Evolutionary conservation across 2,113 vertebrate genomes (phyloP).

Genomic region (Coregonus clupeaformis): DNA sequence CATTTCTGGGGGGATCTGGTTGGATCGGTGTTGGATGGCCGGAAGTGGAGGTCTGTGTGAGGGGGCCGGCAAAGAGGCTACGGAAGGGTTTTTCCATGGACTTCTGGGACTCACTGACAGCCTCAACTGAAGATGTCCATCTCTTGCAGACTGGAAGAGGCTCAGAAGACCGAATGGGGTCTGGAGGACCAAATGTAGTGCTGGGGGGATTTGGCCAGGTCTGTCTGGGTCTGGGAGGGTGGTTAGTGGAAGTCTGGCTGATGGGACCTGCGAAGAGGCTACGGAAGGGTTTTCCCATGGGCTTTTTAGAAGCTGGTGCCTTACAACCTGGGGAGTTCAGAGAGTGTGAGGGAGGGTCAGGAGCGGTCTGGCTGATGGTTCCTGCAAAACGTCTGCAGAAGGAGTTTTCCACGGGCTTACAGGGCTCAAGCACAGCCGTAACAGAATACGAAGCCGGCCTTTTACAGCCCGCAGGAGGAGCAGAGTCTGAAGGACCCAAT

Average conservation of each 20-base stretch:
- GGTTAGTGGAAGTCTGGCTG: not conserved
- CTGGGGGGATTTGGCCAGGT: not conserved
- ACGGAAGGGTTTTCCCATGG: not conserved
- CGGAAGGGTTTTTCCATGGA: not conserved
- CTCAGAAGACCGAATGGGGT: not conserved
- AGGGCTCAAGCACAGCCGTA: not conserved
- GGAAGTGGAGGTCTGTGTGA: not conserved
- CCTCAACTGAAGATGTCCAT: not conserved
- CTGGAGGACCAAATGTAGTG: not conserved
- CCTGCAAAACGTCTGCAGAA: not conserved
- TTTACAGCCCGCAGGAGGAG: not conserved
- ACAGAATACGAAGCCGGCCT: not conserved
- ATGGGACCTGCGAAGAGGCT: slow-evolving; percentile 21
- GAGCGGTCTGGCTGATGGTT: not conserved
- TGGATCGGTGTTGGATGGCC: no score
- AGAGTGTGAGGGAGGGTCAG: not conserved
- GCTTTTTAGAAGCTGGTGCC: not conserved
- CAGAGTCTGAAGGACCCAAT: not conserved
- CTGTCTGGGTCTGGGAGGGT: not conserved
- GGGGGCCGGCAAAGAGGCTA: not conserved
- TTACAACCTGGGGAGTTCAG: not conserved
- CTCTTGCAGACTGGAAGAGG: not conserved
- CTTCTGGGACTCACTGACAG: not conserved
- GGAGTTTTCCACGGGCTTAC: not conserved
- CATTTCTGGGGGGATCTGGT: not conserved